phyloP scores from a whole-genome alignment of 2,113 vertebrate species.

The Noturus placidus region DNA sequence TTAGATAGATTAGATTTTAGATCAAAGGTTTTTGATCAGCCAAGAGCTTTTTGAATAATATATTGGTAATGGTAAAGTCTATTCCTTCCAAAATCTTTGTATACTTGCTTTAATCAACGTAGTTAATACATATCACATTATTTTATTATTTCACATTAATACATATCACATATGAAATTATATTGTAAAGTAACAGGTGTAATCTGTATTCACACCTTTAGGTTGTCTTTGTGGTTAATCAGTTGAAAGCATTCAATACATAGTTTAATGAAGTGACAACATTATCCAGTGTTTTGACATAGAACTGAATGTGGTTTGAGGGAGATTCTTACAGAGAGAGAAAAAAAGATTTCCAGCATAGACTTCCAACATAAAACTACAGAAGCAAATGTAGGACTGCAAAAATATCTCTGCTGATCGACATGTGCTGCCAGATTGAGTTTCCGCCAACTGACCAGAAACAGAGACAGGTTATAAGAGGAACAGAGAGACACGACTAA shows the following conservation, averaged over 20 bases:
- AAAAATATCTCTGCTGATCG: background rate
- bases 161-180: background rate
- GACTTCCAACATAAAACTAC: background rate
- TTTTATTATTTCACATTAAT: background rate
- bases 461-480: background rate
- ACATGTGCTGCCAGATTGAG: background rate
- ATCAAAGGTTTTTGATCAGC: no score
- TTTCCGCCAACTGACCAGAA: background rate
- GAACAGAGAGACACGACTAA: background rate
- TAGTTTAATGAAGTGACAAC: background rate
- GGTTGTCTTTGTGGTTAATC: background rate
- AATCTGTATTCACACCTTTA: background rate
- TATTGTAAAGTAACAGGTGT: background rate
- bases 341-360: background rate
- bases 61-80: background rate
- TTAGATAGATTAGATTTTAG: background rate
- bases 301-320: background rate
- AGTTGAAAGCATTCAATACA: background rate
- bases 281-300: background rate
- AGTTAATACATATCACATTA: background rate
- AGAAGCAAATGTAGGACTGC: background rate
- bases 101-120: background rate
- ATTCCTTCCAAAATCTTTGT: background rate
- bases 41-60: no score
- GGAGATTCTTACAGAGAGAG: background rate